Evolutionary conservation across 2,113 vertebrate species (phyloP).

Genomic region (Sphaerodactylus townsendi): DNA sequence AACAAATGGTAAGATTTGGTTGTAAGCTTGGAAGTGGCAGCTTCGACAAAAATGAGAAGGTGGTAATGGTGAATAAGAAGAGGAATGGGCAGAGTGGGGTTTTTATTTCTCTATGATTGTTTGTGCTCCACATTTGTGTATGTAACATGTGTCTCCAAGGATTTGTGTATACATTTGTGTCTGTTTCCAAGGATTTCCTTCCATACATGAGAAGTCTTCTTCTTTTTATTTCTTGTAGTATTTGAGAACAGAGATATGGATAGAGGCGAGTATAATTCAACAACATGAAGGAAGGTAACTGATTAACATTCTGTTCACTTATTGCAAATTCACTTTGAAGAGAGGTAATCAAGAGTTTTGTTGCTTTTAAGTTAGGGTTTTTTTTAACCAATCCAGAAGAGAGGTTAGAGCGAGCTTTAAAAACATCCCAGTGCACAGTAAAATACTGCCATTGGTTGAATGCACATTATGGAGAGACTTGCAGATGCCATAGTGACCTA

Average conservation of each 20-base stretch:
- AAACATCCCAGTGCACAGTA: neutral
- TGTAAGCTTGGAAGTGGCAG: too few relatives aligned
- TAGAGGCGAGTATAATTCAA: neutral
- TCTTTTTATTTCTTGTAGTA: too few relatives aligned
- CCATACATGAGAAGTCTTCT: too few relatives aligned
- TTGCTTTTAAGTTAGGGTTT: neutral
- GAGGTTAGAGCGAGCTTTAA: neutral
- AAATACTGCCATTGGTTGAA: neutral
- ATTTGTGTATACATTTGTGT: too few relatives aligned
- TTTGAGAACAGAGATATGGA: neutral
- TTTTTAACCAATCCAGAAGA: neutral
- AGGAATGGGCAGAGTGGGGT: too few relatives aligned
- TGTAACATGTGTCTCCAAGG: too few relatives aligned
- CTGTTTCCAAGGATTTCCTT: too few relatives aligned
- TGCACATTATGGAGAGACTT: neutral
- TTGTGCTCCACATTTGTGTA: too few relatives aligned
- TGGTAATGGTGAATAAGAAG: too few relatives aligned
- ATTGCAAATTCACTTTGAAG: conserved; percentile 11
- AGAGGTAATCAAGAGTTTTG: neutral
- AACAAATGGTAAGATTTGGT: too few relatives aligned
- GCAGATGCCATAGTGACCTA: neutral
- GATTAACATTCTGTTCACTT: neutral
- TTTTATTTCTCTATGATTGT: too few relatives aligned
- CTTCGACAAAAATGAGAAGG: too few relatives aligned
- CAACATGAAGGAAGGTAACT: neutral